phyloP scores from a whole-genome alignment of 2,113 vertebrate genomes.

The Symphodus melops region DNA sequence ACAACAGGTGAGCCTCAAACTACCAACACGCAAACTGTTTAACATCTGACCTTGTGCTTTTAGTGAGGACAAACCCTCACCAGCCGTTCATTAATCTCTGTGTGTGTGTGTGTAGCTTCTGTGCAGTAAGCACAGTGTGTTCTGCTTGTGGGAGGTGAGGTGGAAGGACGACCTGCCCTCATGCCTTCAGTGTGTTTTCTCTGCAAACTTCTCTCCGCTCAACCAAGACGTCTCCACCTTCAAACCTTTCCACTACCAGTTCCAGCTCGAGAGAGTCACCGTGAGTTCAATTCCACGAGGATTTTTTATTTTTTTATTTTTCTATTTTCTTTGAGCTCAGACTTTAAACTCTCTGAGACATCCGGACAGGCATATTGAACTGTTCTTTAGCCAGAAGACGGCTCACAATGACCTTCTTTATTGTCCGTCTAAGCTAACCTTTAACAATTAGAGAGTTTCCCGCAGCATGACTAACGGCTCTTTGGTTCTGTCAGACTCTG shows the following conservation, averaged over 20 bases:
- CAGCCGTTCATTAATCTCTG: too few relatives aligned
- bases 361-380: too few relatives aligned
- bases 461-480: neutral
- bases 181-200: conserved; percentile 89
- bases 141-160: conserved; percentile 94
- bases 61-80: too few relatives aligned
- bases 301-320: too few relatives aligned
- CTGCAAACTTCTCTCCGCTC: conserved; percentile 87
- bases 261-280: conserved; percentile 92
- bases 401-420: too few relatives aligned
- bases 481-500: conserved; percentile 85
- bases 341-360: too few relatives aligned
- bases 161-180: conserved; percentile 88
- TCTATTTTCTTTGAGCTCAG: too few relatives aligned
- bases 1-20: conserved; percentile 84
- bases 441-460: neutral
- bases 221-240: conserved; percentile 81
- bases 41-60: too few relatives aligned
- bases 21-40: too few relatives aligned
- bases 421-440: too few relatives aligned
- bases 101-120: conserved; percentile 78
- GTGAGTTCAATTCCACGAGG: conserved; percentile 77
- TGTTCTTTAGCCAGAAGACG: too few relatives aligned
- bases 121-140: conserved; percentile 90
- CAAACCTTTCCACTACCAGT: conserved; percentile 91